Conservation (phyloP, 1,140 invertebrate genomes). For the Chymomyza costata region DNA sequence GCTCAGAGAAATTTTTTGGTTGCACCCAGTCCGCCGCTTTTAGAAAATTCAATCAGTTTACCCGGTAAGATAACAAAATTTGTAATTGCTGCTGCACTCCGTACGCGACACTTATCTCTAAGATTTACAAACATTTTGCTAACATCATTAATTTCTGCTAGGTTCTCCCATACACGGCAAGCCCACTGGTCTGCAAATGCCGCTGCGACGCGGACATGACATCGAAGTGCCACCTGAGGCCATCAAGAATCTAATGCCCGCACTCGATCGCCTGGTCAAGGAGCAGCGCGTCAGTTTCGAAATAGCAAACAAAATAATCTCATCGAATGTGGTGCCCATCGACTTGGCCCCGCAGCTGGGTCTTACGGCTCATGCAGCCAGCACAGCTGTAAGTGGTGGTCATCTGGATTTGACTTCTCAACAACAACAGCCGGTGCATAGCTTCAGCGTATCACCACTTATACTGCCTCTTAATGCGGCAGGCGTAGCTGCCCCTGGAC, state of each 20-base stretch:
- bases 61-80: slow-evolving; percentile 53
- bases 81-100: not conserved
- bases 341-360: slow-evolving; percentile 74
- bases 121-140: not conserved
- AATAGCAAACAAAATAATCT: slow-evolving; percentile 72
- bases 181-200: slow-evolving; percentile 43
- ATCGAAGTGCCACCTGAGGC: slow-evolving; percentile 70
- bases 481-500: slow-evolving; percentile 13
- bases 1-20: slow-evolving; percentile 76
- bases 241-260: slow-evolving; percentile 68
- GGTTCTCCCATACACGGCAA: slow-evolving; percentile 82
- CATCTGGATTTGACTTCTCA: slow-evolving; percentile 55
- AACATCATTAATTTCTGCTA: slow-evolving; percentile 42
- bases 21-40: slow-evolving; percentile 76
- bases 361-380: slow-evolving; percentile 60
- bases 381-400: slow-evolving; percentile 44
- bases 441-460: slow-evolving; percentile 59
- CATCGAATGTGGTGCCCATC: slow-evolving; percentile 75
- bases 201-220: slow-evolving; percentile 56
- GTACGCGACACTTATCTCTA: not conserved
- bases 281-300: slow-evolving; percentile 74
- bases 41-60: slow-evolving; percentile 75
- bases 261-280: slow-evolving; percentile 72
- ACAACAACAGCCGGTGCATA: slow-evolving; percentile 40
- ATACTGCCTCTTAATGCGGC: slow-evolving; percentile 40